These are phyloP conservation scores for Arvicola amphibius DNA, from an alignment of 2,797 vertebrate genomes.

Conservation along the genomic window DNA sequence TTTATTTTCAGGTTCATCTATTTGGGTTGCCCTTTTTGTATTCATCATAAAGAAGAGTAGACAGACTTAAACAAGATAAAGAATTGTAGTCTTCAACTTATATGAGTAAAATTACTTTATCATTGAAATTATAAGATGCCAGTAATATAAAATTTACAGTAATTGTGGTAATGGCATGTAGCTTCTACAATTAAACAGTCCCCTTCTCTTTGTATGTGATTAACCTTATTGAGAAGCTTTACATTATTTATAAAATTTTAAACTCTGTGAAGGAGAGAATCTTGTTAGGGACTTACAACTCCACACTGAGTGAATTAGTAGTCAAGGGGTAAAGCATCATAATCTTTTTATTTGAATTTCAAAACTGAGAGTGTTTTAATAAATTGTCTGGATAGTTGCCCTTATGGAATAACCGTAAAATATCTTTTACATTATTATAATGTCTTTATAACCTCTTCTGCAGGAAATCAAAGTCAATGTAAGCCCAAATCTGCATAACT, in stretches of 20 bases:
- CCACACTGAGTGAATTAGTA: neutral
- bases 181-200: neutral
- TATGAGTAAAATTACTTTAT: neutral
- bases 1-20: neutral
- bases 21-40: neutral
- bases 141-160: neutral
- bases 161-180: neutral
- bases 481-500: neutral
- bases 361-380: slow-evolving; percentile 16
- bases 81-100: neutral
- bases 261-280: neutral
- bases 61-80: neutral
- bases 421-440: neutral
- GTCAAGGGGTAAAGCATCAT: neutral
- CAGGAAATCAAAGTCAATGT: neutral
- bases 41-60: neutral
- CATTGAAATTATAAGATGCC: neutral
- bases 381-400: neutral
- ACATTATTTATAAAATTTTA: neutral
- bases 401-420: neutral
- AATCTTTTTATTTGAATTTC: neutral
- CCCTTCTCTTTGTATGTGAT: neutral
- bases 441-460: neutral
- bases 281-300: neutral
- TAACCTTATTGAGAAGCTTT: neutral